A percentile compares a stretch with the other conserved stretches of the same genome.
Conservation (phyloP, 2,113 vertebrate species). For the Lepisosteus osseus region DNA sequence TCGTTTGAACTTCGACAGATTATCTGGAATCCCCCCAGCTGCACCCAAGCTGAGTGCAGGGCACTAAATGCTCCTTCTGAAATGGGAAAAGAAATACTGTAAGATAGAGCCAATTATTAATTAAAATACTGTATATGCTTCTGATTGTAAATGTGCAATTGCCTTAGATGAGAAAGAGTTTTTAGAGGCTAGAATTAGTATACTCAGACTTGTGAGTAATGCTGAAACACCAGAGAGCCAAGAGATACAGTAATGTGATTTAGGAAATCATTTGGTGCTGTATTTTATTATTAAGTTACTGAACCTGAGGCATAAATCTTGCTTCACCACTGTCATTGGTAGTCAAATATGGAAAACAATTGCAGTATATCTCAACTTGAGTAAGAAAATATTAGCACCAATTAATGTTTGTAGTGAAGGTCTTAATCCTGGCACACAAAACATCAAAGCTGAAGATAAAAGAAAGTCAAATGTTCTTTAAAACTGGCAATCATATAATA, state of each 20-base stretch:
- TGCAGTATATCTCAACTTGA: too few species aligned
- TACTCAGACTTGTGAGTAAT: not conserved
- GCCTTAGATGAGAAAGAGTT: not conserved
- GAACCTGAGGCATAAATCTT: too few species aligned
- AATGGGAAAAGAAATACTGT: too few species aligned
- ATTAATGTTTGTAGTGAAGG: too few species aligned
- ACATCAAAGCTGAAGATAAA: too few species aligned
- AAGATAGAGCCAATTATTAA: not conserved
- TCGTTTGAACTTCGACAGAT: conserved; percentile 2
- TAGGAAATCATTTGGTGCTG: not conserved
- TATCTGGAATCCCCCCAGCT: not conserved
- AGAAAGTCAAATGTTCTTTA: too few species aligned
- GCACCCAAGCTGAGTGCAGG: not conserved
- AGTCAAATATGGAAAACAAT: too few species aligned
- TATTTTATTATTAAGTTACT: too few species aligned
- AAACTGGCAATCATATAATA: too few species aligned
- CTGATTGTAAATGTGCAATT: not conserved
- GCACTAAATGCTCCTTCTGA: not conserved
- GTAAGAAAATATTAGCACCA: too few species aligned
- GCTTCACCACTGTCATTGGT: too few species aligned
- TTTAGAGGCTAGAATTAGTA: not conserved
- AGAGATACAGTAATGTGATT: not conserved
- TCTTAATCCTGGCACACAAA: too few species aligned
- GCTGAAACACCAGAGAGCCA: not conserved
- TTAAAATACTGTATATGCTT: not conserved